Base-by-base conservation (phyloP, 2,888 invertebrate species). In the Eilema depressum region DNA sequence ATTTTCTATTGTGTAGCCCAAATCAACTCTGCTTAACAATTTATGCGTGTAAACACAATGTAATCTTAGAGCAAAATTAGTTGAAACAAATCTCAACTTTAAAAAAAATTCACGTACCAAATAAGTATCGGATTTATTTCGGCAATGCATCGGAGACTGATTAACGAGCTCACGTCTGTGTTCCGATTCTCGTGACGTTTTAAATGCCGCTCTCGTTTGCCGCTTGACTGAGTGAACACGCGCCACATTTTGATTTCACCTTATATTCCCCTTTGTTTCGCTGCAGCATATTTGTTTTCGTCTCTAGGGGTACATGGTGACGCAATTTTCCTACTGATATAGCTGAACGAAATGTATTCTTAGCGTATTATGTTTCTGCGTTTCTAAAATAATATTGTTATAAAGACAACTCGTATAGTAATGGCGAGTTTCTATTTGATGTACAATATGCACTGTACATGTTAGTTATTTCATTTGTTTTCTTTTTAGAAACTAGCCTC, bases 131-230 rank as follows among this genome's bases (percentile, higher is more conserved):
- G 47, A 28, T 74, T 67, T 77, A 53, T 76, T 66, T 78, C 20
- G 1, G 66, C 70, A 75, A 73, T 81, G 79, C 79, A 81, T 74
- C 28, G 69, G 79, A 75, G 79, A 74, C 80, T 80, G 79, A 83
- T 81, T 79, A 82, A 84, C 78, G 78, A 85, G 77, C 70, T 66
- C 75, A 75, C 79, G 79, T 83, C 73, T 73, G 77, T 62, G 57
- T 65, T 68, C 23, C 66, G 63, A 53, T 68, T 65, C 68, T 70
- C 72, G 71, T 70, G 73, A 75, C 68, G 60, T 75, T 79, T 76
- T 79, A 80, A 81, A 80, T 70, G 80, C 75, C 71, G 61, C 68
- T 64, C 75, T 76, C 73, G 75, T 78, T 77, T 79, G 60, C 68
- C 78, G 69, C 73, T 76, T 74, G 74, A 77, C 75, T 80, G 75